These are phyloP conservation scores for Seladonia tumulorum DNA, from an alignment of 2,888 invertebrate species.

Conservation along the genomic window DNA sequence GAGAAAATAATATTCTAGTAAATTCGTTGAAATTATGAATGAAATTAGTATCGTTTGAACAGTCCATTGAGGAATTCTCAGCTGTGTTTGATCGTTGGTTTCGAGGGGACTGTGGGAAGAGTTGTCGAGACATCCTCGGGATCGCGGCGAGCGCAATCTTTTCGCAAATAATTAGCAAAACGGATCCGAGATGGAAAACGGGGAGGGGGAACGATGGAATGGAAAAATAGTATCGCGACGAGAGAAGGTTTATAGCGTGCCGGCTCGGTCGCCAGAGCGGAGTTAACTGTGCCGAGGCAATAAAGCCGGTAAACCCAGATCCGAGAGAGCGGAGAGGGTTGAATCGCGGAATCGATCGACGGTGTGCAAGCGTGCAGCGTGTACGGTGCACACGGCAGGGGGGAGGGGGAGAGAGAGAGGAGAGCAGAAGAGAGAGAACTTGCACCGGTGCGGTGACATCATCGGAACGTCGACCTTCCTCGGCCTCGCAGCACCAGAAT, in stretches of 20 bases:
- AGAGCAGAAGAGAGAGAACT: not conserved
- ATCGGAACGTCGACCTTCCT: constrained; percentile 64
- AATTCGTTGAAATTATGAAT: too few relatives aligned
- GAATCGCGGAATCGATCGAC: constrained; percentile 51
- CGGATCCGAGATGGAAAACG: not conserved
- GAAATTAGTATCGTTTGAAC: not conserved
- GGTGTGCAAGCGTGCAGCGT: not conserved
- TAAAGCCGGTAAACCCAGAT: constrained; percentile 41
- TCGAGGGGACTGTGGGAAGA: not conserved
- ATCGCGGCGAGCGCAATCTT: not conserved
- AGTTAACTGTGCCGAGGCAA: constrained; percentile 42
- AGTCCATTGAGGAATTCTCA: not conserved
- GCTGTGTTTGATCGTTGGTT: not conserved
- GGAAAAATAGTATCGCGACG: constrained; percentile 15
- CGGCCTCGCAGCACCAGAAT: not conserved
- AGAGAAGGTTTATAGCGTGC: not conserved
- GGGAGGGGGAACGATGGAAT: not conserved
- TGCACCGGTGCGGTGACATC: constrained; percentile 42
- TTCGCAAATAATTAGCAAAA: not conserved
- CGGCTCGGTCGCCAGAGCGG: constrained; percentile 13
- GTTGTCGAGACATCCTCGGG: not conserved
- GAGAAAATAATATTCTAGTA: too few relatives aligned
- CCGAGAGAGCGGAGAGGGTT: constrained; percentile 24
- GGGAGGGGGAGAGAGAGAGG: not conserved
- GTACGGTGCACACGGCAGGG: not conserved